These are phyloP conservation scores for Eristalinus aeneus DNA, from an alignment of 2,888 invertebrate genomes.

Conservation along the genomic window DNA sequence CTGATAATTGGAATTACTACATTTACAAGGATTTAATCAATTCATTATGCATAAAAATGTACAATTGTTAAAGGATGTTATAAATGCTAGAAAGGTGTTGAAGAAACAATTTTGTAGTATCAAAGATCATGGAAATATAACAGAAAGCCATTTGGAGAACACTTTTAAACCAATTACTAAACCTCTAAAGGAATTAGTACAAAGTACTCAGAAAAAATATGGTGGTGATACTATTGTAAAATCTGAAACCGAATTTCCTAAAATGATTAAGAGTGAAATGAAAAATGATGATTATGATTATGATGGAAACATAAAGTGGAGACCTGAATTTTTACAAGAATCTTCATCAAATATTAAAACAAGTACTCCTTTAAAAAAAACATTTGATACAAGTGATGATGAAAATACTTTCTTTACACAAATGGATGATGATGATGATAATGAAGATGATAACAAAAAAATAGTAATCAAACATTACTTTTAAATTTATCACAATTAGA, in stretches of 20 bases:
- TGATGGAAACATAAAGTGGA: too few species aligned
- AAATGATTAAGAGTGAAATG: too few species aligned
- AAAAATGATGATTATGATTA: too few species aligned
- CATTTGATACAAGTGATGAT: not conserved
- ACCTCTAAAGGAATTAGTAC: slow-evolving; percentile 24
- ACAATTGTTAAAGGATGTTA: not conserved
- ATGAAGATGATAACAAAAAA: too few species aligned
- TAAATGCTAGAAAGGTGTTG: not conserved
- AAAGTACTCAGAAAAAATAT: not conserved
- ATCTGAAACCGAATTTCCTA: not conserved
- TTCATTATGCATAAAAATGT: not conserved
- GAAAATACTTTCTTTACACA: not conserved
- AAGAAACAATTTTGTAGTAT: not conserved
- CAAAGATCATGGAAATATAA: not conserved
- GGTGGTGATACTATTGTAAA: too few species aligned
- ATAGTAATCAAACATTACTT: not conserved
- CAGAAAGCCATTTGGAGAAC: not conserved
- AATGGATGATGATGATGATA: not conserved
- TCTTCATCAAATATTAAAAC: not conserved
- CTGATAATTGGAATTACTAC: too few species aligned
- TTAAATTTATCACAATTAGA: slow-evolving; percentile 1
- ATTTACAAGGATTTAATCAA: too few species aligned
- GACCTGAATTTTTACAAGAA: not conserved
- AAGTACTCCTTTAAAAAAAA: not conserved
- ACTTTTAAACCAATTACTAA: slow-evolving; percentile 22